Conservation (phyloP, 2,113 vertebrate species). For the Lycaon pictus region DNA sequence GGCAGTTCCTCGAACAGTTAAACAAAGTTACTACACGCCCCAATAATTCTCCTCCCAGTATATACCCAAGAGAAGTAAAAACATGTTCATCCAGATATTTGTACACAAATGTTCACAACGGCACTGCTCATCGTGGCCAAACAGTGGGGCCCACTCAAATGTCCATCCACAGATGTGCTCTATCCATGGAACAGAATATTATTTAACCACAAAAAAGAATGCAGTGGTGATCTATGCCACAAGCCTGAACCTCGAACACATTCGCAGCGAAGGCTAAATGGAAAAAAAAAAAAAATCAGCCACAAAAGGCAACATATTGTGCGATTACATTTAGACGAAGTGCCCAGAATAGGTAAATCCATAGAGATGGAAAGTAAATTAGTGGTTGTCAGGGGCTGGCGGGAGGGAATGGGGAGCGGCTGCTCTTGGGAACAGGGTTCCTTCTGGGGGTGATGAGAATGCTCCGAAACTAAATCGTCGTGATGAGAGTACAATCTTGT, state of each 20-base stretch:
- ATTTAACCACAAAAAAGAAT: not conserved
- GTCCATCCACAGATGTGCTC: not conserved
- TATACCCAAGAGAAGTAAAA: not conserved
- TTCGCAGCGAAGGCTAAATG: not conserved
- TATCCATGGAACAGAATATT: not conserved
- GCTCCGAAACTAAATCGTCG: not conserved
- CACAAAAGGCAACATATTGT: not conserved
- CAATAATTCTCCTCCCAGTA: not conserved
- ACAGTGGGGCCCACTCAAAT: not conserved
- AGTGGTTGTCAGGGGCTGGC: not conserved
- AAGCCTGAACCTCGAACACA: not conserved
- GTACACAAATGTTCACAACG: rapidly evolving
- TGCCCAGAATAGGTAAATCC: not conserved
- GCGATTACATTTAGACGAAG: not conserved
- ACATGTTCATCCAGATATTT: not conserved
- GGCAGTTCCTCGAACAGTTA: not conserved
- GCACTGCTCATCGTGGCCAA: not conserved
- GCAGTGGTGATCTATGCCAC: no score
- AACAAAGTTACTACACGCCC: not conserved
- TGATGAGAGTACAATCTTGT: not conserved
- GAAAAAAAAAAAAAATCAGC: not conserved
- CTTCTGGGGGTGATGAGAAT: not conserved
- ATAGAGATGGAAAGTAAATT: not conserved
- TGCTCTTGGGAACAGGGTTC: not conserved
- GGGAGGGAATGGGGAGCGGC: not conserved